A percentile compares a stretch with the other conserved stretches of the same genome.
Conservation (phyloP, 2,888 invertebrate genomes). For the Latrodectus hesperus region DNA sequence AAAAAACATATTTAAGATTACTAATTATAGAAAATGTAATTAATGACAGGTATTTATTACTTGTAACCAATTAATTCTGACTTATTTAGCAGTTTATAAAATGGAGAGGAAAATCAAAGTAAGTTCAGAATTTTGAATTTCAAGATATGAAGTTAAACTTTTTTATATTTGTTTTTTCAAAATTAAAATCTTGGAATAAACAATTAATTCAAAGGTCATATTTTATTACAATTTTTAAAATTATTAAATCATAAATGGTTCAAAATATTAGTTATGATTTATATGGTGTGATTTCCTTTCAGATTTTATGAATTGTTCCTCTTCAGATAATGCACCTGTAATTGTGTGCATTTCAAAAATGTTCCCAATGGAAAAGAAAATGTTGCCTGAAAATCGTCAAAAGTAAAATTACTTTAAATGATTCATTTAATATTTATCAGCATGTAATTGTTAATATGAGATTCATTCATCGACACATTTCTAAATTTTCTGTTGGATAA, state of each 20-base stretch:
- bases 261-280: not conserved
- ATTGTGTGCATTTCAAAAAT: slow-evolving; percentile 91
- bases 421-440: too few species aligned
- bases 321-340: slow-evolving; percentile 80
- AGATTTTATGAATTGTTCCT: slow-evolving; percentile 79
- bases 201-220: not conserved
- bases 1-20: too few species aligned
- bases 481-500: too few species aligned
- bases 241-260: not conserved
- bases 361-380: slow-evolving; percentile 85
- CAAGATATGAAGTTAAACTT: not conserved
- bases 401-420: slow-evolving; percentile 71
- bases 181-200: not conserved
- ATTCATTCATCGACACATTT: too few species aligned
- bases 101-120: too few species aligned
- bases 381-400: slow-evolving; percentile 86
- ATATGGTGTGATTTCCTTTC: not conserved
- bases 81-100: too few species aligned
- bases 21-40: not conserved
- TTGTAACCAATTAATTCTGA: too few species aligned
- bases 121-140: too few species aligned
- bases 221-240: not conserved
- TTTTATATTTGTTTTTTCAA: not conserved
- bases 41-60: too few species aligned
- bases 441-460: too few species aligned